phyloP scores from a whole-genome alignment of 92 coral and sea anemone genomes.

The Actinostola sp. region DNA sequence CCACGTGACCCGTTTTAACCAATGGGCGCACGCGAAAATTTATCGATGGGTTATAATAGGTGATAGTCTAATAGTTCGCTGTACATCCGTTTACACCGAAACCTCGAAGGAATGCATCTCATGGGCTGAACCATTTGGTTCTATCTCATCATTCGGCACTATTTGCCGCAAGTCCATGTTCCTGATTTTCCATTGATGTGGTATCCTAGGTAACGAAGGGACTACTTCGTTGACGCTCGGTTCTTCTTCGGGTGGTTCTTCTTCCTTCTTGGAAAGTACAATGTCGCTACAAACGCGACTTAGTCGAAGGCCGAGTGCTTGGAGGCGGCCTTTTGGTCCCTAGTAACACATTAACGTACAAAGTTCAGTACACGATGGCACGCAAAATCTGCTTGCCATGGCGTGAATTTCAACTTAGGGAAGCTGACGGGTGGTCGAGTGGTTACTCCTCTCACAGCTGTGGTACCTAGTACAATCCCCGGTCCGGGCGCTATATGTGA shows the following conservation, averaged over 20 bases:
- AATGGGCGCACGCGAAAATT: too few relatives aligned
- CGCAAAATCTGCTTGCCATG: too few relatives aligned
- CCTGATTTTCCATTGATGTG: constrained; percentile 14
- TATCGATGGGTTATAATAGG: too few relatives aligned
- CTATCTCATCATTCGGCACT: neutral
- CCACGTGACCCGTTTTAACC: too few relatives aligned
- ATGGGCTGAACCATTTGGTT: constrained; percentile 1
- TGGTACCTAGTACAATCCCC: too few relatives aligned
- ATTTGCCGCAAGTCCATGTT: neutral
- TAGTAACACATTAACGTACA: neutral
- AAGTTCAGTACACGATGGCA: too few relatives aligned
- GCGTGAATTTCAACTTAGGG: too few relatives aligned
- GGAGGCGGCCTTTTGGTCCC: constrained; percentile 12
- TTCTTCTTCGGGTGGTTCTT: constrained; percentile 19
- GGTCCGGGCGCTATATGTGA: too few relatives aligned
- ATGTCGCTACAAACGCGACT: constrained; percentile 30
- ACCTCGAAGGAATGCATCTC: constrained; percentile 20
- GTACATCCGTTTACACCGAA: constrained; percentile 6
- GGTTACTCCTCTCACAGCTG: too few relatives aligned
- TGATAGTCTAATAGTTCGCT: too few relatives aligned
- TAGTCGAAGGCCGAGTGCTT: constrained; percentile 37
- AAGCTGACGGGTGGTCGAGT: too few relatives aligned
- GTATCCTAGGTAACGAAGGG: constrained; percentile 1
- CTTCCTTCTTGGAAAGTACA: constrained; percentile 8
- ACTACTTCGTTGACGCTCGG: neutral